phyloP scores from a whole-genome alignment of 2,797 vertebrate genomes.

The Melanotaenia maccullochi region DNA sequence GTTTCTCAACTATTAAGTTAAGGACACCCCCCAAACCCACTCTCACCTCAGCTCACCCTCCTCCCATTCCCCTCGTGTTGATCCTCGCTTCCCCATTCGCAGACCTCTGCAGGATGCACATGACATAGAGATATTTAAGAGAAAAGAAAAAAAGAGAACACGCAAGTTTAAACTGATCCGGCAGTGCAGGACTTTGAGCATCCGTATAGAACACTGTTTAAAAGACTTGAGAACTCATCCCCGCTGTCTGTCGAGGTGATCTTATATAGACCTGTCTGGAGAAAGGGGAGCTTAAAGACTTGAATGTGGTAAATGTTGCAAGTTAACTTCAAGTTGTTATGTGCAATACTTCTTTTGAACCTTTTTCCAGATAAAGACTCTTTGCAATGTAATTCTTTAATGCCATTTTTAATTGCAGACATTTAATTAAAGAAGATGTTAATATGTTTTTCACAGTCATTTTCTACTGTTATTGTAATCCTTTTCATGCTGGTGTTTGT shows the following conservation, averaged over 20 bases:
- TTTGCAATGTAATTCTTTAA: slow-evolving; percentile 99
- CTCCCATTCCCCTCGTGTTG: slow-evolving; percentile 58
- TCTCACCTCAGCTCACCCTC: slow-evolving; percentile 52
- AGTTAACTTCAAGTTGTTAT: slow-evolving; percentile 99
- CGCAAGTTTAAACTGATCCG: slow-evolving; percentile 77
- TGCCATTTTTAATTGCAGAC: slow-evolving; percentile 99
- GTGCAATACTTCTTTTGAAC: slow-evolving; percentile 99
- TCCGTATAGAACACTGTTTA: slow-evolving; percentile 94
- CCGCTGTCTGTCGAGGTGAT: slow-evolving; percentile 79
- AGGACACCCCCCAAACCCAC: slow-evolving; percentile 69
- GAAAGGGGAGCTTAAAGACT: slow-evolving; percentile 99
- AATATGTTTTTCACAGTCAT: slow-evolving; percentile 96
- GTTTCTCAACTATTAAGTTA: slow-evolving; percentile 93
- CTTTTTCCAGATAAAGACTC: slow-evolving; percentile 97
- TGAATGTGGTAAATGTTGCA: slow-evolving; percentile 99
- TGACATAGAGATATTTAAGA: slow-evolving; percentile 61
- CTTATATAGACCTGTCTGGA: slow-evolving; percentile 83
- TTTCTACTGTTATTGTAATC: slow-evolving; percentile 99
- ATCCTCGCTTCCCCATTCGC: slow-evolving; percentile 93
- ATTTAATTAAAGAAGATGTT: slow-evolving; percentile 98
- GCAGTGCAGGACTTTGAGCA: slow-evolving; percentile 93
- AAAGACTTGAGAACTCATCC: slow-evolving; percentile 95
- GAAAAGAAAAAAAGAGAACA: slow-evolving; percentile 9
- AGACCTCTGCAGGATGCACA: slow-evolving; percentile 97
- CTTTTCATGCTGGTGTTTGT: slow-evolving; percentile 99